Evolutionary conservation across 2,113 vertebrate species (phyloP), one percentile per base, ranked within the genome.

Genomic region (Datnioides undecimradiatus): DNA sequence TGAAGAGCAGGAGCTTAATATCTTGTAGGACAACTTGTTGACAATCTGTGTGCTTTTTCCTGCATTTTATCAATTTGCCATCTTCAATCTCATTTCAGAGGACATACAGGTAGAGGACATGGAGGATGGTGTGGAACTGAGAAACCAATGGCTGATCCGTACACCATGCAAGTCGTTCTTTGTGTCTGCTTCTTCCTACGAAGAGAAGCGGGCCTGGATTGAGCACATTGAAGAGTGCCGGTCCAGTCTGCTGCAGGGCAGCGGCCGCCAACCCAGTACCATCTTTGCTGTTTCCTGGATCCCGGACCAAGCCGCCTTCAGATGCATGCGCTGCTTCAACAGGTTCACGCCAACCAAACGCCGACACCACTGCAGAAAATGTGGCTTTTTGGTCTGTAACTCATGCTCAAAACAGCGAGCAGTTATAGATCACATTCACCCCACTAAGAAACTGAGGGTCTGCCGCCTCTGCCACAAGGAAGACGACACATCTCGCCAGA

Each of bases 301-400:
- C 82, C n/a, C n/a, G 0, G 96, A 98, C 91, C 87, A 76, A 31
- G 96, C 95, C n/a, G 95, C 97, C 0, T 95, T 94, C 79, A 94
- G 95, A 86, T 99, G 98, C 92, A 98, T 98, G n/a, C 97, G 97
- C 85, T 98, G 97, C 92, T 93, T 92, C n/a, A 89, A 91, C 4
- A 96, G 93, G 63, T 99, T 99, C 90, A 95, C 87, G 0, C n/a
- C n/a, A n/a, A n/a, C n/a, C n/a, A n/a, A n/a, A n/a, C n/a, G n/a
- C n/a, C 92, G 96, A 40, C 97, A 99, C 90, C 97, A 99, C 93
- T 99, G 97, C 90, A 93, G 97, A n/a, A 93, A 94, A 57, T 98
- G 97, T 0, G 97, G 97, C 88, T 97, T 96, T 3, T 86, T 98
- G 0, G 97, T 98, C 6, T 99, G 97, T 0, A 91, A 90, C 0